Evolutionary conservation across 2,888 invertebrate species (phyloP), one percentile per base, ranked within the genome.

Genomic region (Brachypterus glaber): DNA sequence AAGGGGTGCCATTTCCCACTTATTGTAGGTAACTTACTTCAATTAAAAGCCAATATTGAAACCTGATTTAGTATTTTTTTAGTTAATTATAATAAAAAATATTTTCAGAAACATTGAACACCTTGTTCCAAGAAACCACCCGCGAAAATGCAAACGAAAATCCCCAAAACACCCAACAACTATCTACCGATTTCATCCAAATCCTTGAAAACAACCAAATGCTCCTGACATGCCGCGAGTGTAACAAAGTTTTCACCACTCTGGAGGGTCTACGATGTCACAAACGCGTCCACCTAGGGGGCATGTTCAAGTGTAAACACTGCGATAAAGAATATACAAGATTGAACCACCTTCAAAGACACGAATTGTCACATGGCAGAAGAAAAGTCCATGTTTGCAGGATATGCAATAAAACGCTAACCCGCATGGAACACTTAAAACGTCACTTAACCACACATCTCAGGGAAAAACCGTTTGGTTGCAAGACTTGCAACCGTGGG

Each of bases 301-400:
- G 52, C 16, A 51, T 62, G 30, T 64, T 60, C 43, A 64, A 64
- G 48, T 66, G 66, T 46, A 59, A 60, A 40, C 54, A 55, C 39
- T 66, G 66, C 40, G 60, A 60, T 39, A 64, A 63, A 45, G 59
- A 57, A 35, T 66, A 65, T 44, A 63, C 63, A 0, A 35, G 58
- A 25, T 48, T 59, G 33, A 64, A 59, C 40, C 62, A 63, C 40
- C 49, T 66, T 35, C 60, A 65, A 38, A 48, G 64, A 3, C 66
- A 66, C 44, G 63, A 64, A 50, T 46, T 57, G 17, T 52, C 58
- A 0, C 65, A 65, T 39, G 57, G 54, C 16, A 56, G 55, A 35
- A 49, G 59, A 40, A 65, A 63, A 50, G 55, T 65, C 4, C 64
- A 65, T 39, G 60, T 65, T 4, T 67, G 66, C 40, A 59, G 63